Conservation (phyloP, 2,888 invertebrate species). For the Zygothrica quintamaculata region DNA sequence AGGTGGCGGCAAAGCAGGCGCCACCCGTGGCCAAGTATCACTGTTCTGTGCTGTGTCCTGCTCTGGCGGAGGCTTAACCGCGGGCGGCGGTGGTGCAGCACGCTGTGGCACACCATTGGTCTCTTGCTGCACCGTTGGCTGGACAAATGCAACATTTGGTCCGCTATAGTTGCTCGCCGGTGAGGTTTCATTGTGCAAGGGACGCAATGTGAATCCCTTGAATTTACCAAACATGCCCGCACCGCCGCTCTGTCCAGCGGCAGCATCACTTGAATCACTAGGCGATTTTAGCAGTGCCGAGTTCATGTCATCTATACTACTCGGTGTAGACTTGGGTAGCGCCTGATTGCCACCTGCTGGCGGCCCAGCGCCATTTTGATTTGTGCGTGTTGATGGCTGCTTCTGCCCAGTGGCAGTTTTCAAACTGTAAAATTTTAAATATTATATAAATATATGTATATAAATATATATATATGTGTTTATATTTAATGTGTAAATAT, state of each 20-base stretch:
- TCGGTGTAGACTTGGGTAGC: conserved; percentile 86
- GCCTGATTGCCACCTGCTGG: conserved; percentile 61
- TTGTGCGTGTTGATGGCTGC: conserved; percentile 52
- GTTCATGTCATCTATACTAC: conserved; percentile 89
- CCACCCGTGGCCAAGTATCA: conserved; percentile 63
- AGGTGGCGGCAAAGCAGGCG: conserved; percentile 87
- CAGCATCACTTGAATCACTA: conserved; percentile 85
- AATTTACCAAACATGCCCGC: conserved; percentile 93
- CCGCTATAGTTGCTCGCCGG: conserved; percentile 78
- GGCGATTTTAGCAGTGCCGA: conserved; percentile 88
- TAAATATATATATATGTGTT: conserved; percentile 1
- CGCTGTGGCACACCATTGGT: conserved; percentile 83
- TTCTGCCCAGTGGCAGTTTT: conserved; percentile 79
- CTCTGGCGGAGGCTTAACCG: conserved; percentile 82
- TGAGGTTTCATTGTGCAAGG: conserved; percentile 80
- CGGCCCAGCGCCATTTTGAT: conserved; percentile 65
- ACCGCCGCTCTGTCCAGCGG: conserved; percentile 83
- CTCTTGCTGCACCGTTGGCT: conserved; percentile 82
- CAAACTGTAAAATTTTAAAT: conserved; percentile 70
- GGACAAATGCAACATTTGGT: conserved; percentile 86
- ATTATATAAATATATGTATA: neutral
- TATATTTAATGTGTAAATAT: conserved; percentile 9
- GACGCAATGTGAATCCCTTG: conserved; percentile 91
- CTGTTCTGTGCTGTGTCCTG: conserved; percentile 56
- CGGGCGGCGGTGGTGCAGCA: conserved; percentile 88